phyloP scores from a whole-genome alignment of 2,888 invertebrate species.

The Gymnoscelis rufifasciata region DNA sequence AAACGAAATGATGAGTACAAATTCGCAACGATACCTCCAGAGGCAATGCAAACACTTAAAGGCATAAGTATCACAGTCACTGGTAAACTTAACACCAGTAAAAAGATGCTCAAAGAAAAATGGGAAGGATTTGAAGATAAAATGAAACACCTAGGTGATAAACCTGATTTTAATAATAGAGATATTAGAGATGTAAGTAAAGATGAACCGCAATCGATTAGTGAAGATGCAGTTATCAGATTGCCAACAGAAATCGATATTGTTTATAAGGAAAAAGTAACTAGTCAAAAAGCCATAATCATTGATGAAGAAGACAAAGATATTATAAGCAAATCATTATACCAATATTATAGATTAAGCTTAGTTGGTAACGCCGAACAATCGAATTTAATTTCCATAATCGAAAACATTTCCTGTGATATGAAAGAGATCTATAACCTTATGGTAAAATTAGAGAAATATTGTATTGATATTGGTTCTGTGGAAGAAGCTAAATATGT shows the following conservation, averaged over 20 bases:
- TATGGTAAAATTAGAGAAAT: constrained; percentile 62
- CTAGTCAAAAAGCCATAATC: constrained; percentile 68
- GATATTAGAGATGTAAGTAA: constrained; percentile 20
- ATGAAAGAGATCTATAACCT: constrained; percentile 62
- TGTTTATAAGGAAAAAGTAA: constrained; percentile 58
- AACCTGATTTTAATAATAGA: constrained; percentile 31
- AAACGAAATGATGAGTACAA: constrained; percentile 54
- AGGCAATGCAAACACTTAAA: constrained; percentile 73
- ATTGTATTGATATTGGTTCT: constrained; percentile 61
- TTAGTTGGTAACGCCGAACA: constrained; percentile 58
- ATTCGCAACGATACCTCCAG: constrained; percentile 56
- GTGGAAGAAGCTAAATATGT: constrained; percentile 61
- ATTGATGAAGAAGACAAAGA: constrained; percentile 51
- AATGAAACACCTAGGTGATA: constrained; percentile 67
- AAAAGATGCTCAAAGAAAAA: constrained; percentile 75
- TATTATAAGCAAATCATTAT: constrained; percentile 58
- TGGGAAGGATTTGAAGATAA: constrained; percentile 75
- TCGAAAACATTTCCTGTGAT: constrained; percentile 69
- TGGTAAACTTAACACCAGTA: constrained; percentile 73
- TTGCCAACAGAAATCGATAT: constrained; percentile 51
- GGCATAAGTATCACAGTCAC: constrained; percentile 72
- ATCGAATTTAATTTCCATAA: constrained; percentile 64
- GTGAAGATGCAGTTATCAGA: constrained; percentile 34
- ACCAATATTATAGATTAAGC: constrained; percentile 69
- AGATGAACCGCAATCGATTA: constrained; percentile 28